Conservation (phyloP, 53 echinoderm and acorn worm species). For the Temnopleurus reevesii region DNA sequence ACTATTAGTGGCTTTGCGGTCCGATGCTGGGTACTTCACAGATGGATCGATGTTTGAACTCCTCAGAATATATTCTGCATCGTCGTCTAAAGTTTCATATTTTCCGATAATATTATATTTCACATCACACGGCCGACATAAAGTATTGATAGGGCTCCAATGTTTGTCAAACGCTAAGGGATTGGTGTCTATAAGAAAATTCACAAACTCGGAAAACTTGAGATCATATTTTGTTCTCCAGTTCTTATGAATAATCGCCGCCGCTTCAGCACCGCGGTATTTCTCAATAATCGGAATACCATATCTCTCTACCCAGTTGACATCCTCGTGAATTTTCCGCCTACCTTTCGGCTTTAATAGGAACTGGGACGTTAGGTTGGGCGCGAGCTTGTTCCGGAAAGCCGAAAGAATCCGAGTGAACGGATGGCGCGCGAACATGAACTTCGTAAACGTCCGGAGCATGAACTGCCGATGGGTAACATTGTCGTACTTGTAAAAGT, state of each 20-base stretch:
- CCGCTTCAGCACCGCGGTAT: slow-evolving; percentile 27
- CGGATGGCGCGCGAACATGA: slow-evolving; percentile 69
- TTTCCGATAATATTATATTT: slow-evolving; percentile 69
- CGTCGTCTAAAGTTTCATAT: slow-evolving; percentile 67
- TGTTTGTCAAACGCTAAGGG: slow-evolving; percentile 54
- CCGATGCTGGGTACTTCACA: slow-evolving; percentile 58
- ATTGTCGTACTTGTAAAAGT: slow-evolving; percentile 18
- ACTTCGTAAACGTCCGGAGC: slow-evolving; percentile 66
- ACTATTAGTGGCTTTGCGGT: slow-evolving; percentile 64
- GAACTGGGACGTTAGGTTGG: slow-evolving; percentile 47
- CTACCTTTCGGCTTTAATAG: background rate
- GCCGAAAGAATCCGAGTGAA: slow-evolving; percentile 73
- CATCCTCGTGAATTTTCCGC: too few relatives aligned
- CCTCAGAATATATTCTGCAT: slow-evolving; percentile 64
- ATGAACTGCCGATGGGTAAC: slow-evolving; percentile 35
- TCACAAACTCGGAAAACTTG: slow-evolving; percentile 67
- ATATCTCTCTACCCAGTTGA: slow-evolving; percentile 55
- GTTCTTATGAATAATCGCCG: background rate
- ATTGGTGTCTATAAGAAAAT: slow-evolving; percentile 28
- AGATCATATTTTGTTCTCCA: slow-evolving; percentile 62
- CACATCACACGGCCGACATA: slow-evolving; percentile 69
- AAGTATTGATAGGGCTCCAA: slow-evolving; percentile 48
- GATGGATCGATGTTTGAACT: slow-evolving; percentile 48
- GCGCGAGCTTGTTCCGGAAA: slow-evolving; percentile 72
- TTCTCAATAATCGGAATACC: slow-evolving; percentile 59